Base-by-base conservation (phyloP, 2,888 invertebrate species). In the Protophormia terraenovae region DNA sequence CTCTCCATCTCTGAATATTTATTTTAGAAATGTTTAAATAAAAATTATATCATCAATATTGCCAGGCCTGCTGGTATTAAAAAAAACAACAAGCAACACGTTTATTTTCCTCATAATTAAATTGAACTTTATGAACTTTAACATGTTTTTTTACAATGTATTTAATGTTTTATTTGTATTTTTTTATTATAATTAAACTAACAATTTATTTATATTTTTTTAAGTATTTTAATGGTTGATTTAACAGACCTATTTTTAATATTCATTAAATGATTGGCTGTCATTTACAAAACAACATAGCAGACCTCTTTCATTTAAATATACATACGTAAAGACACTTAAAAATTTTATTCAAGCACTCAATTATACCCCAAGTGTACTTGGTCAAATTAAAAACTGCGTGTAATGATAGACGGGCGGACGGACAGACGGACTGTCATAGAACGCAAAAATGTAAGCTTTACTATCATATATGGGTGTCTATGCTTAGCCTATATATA, bases 351-450 rank as follows among this genome's bases (percentile, higher is more conserved):
- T 55, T 47, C 14, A 66, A 73, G 67, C 69, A 60, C 73, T 60
- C 73, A 50, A 62, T 78, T 78, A 38, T n/a, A n/a, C n/a, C 60
- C n/a, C 50, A 73, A 67, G 80, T 41, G 24, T n/a, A 72, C 53
- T 81, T 53, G 67, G 55, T 67, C 73, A 78, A 67, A 72, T 73
- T 75, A n/a, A n/a, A n/a, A n/a, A 80, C 29, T 60, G 55, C 53
- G 83, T 86, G 87, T n/a, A n/a, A n/a, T n/a, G 85, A 87, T 84
- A 88, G 89, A 87, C 86, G 88, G 88, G 87, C 87, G 85, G 79
- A 86, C 84, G 60, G 81, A 79, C 71, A 27, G 64, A 38, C 2
- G 2, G 12, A 38, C 14, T 14, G 38, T 3, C 10, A 41, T n/a
- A 14, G 14, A 71, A 50, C 10, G 24, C 27, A 47, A 1, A 62